phyloP scores from a whole-genome alignment of 1,140 invertebrate genomes.

The Himalopsyche phryganea region DNA sequence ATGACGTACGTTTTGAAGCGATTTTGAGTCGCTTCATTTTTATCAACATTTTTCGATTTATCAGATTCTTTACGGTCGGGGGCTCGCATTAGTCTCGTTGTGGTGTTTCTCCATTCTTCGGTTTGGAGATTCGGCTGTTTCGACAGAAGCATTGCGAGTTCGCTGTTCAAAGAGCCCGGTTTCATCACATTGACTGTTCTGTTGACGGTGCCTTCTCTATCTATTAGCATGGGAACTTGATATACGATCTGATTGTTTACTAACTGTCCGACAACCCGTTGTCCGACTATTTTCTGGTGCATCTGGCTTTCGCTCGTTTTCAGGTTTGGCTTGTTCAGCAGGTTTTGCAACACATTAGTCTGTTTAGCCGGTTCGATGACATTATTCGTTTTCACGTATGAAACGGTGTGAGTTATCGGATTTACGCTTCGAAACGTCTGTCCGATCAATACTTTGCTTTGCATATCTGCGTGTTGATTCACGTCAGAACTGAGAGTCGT shows the following conservation, averaged over 20 bases:
- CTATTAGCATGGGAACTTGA: slow-evolving; percentile 46
- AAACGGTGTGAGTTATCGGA: slow-evolving; percentile 37
- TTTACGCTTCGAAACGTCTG: slow-evolving; percentile 26
- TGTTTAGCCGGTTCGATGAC: slow-evolving; percentile 41
- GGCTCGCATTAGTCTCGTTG: background rate
- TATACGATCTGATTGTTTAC: slow-evolving; percentile 46
- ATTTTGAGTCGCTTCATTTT: background rate
- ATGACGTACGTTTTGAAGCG: background rate
- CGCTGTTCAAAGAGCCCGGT: slow-evolving; percentile 19
- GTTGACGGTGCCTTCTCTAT: slow-evolving; percentile 34
- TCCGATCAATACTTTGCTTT: slow-evolving; percentile 13
- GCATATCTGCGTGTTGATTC: slow-evolving; percentile 1
- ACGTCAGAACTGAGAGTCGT: background rate
- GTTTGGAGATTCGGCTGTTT: slow-evolving; percentile 13
- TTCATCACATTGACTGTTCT: slow-evolving; percentile 14
- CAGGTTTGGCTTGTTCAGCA: slow-evolving; percentile 27
- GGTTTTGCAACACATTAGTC: slow-evolving; percentile 31
- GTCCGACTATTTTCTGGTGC: background rate
- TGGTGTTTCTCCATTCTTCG: slow-evolving; percentile 19
- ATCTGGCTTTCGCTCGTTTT: slow-evolving; percentile 8
- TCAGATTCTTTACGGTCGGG: slow-evolving; percentile 1
- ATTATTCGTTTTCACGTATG: slow-evolving; percentile 38
- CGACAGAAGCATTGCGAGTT: slow-evolving; percentile 23
- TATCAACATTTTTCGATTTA: background rate
- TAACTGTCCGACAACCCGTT: slow-evolving; percentile 25